Evolutionary conservation across 2,797 vertebrate genomes (phyloP).

Genomic region (Argentina silus): DNA sequence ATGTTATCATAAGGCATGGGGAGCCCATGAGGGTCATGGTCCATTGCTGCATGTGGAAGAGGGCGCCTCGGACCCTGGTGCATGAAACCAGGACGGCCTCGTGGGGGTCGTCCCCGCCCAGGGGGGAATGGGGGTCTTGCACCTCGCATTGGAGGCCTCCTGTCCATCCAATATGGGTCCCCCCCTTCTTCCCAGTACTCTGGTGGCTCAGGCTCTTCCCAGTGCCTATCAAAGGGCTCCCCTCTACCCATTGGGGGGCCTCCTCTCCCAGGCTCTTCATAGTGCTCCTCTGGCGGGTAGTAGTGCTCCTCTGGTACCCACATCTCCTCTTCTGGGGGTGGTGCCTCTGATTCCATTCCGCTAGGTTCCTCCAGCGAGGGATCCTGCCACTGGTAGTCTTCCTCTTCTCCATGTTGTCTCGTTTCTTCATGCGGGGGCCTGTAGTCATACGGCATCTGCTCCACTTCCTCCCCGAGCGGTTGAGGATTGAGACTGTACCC

Average conservation of each 20-base stretch:
- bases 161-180: conserved; percentile 84
- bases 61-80: conserved; percentile 78
- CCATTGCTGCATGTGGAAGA: conserved; percentile 71
- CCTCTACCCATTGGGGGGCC: conserved; percentile 72
- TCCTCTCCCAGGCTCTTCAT: conserved; percentile 73
- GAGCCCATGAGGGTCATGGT: conserved; percentile 60
- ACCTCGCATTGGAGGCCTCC: conserved; percentile 77
- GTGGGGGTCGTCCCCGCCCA: conserved; percentile 73
- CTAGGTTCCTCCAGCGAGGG: conserved; percentile 75
- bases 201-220: conserved; percentile 81
- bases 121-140: conserved; percentile 77
- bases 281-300: conserved; percentile 72
- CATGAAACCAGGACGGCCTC: conserved; percentile 77
- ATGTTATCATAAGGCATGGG: conserved; percentile 63
- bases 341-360: conserved; percentile 68
- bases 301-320: conserved; percentile 83
- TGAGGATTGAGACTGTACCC: not conserved
- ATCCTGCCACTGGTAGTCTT: conserved; percentile 79
- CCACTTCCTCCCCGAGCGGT: conserved; percentile 29
- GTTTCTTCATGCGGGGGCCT: conserved; percentile 72
- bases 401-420: conserved; percentile 71
- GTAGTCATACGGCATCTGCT: conserved; percentile 73
- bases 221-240: conserved; percentile 79
- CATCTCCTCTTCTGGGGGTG: conserved; percentile 71
- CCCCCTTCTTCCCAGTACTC: conserved; percentile 86